A percentile compares a stretch with the other conserved stretches of the same genome.
phyloP scores from a whole-genome alignment of 35 echinoderm and acorn worm species.

The Hemicentrotus pulcherrimus region DNA sequence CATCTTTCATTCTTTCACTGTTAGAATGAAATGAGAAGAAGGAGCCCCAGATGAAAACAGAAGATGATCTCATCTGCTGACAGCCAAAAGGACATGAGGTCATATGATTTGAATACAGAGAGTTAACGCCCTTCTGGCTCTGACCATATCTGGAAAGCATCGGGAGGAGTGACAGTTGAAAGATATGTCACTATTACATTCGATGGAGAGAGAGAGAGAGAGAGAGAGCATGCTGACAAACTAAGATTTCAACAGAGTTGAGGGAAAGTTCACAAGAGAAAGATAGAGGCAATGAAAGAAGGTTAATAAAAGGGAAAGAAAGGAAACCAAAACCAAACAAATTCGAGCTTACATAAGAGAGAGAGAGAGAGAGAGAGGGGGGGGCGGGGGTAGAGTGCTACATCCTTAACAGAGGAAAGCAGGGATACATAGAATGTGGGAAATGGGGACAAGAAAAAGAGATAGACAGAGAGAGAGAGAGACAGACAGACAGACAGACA shows the following conservation, averaged over 20 bases:
- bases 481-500: neutral
- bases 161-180: neutral
- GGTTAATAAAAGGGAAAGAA: neutral
- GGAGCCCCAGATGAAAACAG: neutral
- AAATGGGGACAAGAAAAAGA: neutral
- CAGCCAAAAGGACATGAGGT: too few relatives aligned
- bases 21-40: neutral
- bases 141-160: neutral
- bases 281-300: neutral
- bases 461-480: neutral
- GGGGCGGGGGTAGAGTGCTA: too few relatives aligned
- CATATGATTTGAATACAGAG: too few relatives aligned
- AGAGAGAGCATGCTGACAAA: neutral
- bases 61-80: neutral
- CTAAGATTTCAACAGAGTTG: neutral
- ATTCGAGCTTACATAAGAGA: neutral
- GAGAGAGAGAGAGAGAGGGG: too few relatives aligned
- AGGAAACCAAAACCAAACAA: neutral
- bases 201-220: neutral
- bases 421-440: neutral
- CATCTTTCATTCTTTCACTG: neutral
- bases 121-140: too few relatives aligned
- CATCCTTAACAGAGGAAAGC: neutral
- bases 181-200: constrained; percentile 19
- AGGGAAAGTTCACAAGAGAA: neutral